phyloP scores from a whole-genome alignment of 2,797 vertebrate species.

The Tinamus major region DNA sequence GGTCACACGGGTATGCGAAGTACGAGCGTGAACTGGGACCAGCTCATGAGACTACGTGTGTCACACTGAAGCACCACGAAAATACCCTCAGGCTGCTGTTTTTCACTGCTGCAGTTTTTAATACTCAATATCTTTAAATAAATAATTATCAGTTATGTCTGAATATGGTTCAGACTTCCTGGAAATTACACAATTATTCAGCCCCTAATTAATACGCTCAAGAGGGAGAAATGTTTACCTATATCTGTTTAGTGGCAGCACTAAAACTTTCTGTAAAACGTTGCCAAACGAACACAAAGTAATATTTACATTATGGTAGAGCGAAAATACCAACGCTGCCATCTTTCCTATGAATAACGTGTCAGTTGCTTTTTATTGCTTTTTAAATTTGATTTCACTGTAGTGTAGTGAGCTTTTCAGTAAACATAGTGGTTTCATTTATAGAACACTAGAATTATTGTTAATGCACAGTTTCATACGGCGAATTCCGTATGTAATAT shows the following conservation, averaged over 20 bases:
- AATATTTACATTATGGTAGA: not conserved
- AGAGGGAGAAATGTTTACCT: not conserved
- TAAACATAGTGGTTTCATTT: constrained; percentile 61
- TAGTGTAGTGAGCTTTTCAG: constrained; percentile 47
- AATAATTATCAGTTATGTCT: not conserved
- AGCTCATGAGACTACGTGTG: not conserved
- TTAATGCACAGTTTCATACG: constrained; percentile 53
- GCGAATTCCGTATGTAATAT: constrained; percentile 41
- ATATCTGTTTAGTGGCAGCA: not conserved
- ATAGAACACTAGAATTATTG: constrained; percentile 52
- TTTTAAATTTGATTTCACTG: constrained; percentile 67
- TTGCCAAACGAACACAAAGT: not conserved
- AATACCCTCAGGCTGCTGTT: not conserved
- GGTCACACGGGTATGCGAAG: not conserved
- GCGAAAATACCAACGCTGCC: not conserved
- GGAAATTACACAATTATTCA: not conserved
- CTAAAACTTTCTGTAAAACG: not conserved
- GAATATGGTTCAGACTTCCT: not conserved
- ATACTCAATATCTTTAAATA: not conserved
- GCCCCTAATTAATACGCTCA: not conserved
- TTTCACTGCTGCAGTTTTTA: not conserved
- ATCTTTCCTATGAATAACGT: not conserved
- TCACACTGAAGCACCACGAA: too few species aligned
- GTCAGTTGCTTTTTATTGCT: constrained; percentile 61
- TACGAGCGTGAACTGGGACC: not conserved